A percentile compares a stretch with the other conserved stretches of the same genome.
These are phyloP conservation scores for Dione juno DNA, from an alignment of 2,888 invertebrate genomes.

Conservation along the genomic window DNA sequence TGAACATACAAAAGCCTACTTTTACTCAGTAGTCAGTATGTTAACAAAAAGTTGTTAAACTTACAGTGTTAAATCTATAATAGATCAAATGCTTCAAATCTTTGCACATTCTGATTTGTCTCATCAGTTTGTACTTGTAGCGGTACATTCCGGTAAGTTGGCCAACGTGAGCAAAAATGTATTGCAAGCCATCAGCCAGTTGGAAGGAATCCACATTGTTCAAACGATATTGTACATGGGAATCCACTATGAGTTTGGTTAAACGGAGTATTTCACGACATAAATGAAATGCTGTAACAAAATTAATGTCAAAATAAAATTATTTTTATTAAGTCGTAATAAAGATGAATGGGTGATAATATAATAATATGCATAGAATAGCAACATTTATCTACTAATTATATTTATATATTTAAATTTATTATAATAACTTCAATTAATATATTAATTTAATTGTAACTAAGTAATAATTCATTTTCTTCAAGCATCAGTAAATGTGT, in stretches of 20 bases:
- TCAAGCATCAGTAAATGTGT: too few relatives aligned
- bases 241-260: conserved; percentile 99
- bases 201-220: conserved; percentile 99
- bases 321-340: too few relatives aligned
- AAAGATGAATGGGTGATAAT: too few relatives aligned
- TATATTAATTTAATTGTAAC: too few relatives aligned
- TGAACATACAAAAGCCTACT: too few relatives aligned
- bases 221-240: conserved; percentile 99
- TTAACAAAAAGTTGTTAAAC: too few relatives aligned
- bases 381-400: too few relatives aligned
- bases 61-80: conserved; percentile 98
- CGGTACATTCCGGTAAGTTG: conserved; percentile 99
- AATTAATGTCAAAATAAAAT: not conserved
- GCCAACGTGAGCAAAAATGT: conserved; percentile 99
- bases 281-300: conserved; percentile 95
- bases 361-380: too few relatives aligned
- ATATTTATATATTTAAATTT: too few relatives aligned
- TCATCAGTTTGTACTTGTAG: conserved; percentile 99
- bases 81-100: conserved; percentile 99
- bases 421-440: too few relatives aligned
- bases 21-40: too few relatives aligned
- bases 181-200: conserved; percentile 98
- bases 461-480: too few relatives aligned
- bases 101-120: conserved; percentile 99
- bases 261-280: conserved; percentile 99